Base-by-base conservation (phyloP, 2,888 invertebrate genomes). In the Actias luna region DNA sequence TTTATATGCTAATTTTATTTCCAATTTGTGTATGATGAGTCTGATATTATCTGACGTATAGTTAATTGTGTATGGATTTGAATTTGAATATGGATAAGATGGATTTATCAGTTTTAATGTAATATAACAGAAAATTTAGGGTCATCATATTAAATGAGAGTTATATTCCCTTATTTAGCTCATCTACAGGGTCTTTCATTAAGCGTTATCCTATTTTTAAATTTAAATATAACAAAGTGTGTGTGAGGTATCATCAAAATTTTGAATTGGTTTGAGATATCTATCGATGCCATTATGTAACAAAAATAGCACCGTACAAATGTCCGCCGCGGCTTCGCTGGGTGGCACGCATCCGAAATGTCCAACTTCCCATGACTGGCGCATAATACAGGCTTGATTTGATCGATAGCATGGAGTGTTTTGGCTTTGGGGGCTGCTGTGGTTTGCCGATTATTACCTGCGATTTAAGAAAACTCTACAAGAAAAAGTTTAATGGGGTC, bases 61-160 rank as follows among this genome's bases (percentile, higher is more conserved):
- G 88, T 88, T 84, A 87, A 79, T 81, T 71, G 74, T 68, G 79
- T 78, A 82, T 84, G 80, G 82, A 86, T 90, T 82, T 84, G 80
- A 82, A 86, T 90, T 87, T 87, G 80, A 80, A 87, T 88, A 80
- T 69, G 73, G 76, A 82, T 69, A 71, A 79, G 79, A 76, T 71
- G 75, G 74, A 81, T 73, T 78, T 80, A 78, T 50, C 25, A 10
- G 25, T 78, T 81, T 76, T 79, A 80, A 80, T 77, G 69, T 69
- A 71, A 79, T 75, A 77, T 79, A 83, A 79, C 78, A 76, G 77
- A 78, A 77, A 77, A 72, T 72, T 72, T 64, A 76, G 75, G 88
- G 84, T 88, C 81, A 78, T 77, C 73, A 86, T 73, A 73, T 88
- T 66, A 72, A 77, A 82, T 87, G 87, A 75, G 88, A 88, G 83